Percentiles rank a stretch among this genome's conserved stretches.
Conservation (phyloP, 2,113 vertebrate species). For the Tor tambroides region DNA sequence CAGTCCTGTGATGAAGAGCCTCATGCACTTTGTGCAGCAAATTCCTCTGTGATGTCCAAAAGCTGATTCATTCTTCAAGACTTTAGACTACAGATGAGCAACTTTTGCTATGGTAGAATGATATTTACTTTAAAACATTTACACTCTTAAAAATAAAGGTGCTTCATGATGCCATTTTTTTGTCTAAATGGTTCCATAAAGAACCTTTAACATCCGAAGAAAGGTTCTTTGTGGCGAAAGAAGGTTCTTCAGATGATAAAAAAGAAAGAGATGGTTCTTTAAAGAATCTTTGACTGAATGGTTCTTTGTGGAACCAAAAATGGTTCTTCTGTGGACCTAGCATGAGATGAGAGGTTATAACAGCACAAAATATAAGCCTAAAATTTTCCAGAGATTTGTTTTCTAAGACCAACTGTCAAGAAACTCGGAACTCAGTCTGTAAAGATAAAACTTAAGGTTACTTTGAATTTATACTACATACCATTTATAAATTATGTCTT, state of each 20-base stretch:
- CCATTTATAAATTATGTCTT: background rate
- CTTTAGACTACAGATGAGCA: background rate
- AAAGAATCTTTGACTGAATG: too few species aligned
- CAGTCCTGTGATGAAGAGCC: conserved; percentile 22
- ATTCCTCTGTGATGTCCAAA: conserved; percentile 13
- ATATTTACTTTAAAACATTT: background rate
- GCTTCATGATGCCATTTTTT: too few species aligned
- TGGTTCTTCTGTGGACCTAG: background rate
- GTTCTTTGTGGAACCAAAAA: too few species aligned
- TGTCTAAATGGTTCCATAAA: too few species aligned
- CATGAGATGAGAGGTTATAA: conserved; percentile 13
- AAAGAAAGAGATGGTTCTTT: too few species aligned
- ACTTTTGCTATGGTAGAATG: background rate
- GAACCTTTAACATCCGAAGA: too few species aligned
- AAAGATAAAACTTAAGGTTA: background rate
- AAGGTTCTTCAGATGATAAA: too few species aligned
- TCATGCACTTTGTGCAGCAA: conserved; percentile 4
- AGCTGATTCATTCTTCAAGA: conserved; percentile 8
- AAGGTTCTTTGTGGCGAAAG: too few species aligned
- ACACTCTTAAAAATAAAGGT: too few species aligned
- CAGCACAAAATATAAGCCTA: background rate
- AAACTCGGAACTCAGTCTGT: background rate
- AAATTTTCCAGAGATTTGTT: background rate
- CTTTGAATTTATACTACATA: conserved; percentile 6
- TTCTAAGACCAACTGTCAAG: background rate